These are phyloP conservation scores for Arctocebus calabarensis DNA, from an alignment of 2,797 vertebrate genomes.

Conservation along the genomic window DNA sequence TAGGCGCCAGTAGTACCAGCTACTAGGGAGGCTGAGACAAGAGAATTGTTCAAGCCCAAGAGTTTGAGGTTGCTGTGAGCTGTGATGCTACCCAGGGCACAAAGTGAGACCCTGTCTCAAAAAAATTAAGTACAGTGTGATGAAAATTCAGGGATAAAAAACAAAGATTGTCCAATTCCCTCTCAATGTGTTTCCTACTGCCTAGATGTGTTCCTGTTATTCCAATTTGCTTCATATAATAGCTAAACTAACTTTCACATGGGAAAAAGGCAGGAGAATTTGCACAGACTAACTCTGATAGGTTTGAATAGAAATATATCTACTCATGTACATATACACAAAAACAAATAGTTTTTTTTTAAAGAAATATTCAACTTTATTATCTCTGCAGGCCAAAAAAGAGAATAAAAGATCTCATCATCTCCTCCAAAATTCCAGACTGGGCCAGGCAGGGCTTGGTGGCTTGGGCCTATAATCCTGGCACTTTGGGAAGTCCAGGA, in stretches of 20 bases:
- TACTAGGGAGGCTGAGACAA: too few species aligned
- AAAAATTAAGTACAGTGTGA: neutral
- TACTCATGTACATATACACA: neutral
- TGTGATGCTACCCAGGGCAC: too few species aligned
- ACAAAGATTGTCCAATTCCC: neutral
- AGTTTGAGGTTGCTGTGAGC: too few species aligned
- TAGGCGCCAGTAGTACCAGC: too few species aligned
- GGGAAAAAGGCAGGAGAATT: neutral
- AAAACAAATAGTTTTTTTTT: neutral
- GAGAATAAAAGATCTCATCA: neutral
- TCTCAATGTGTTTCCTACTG: conserved; percentile 3
- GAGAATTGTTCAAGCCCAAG: too few species aligned
- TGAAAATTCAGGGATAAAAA: conserved; percentile 7
- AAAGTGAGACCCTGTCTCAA: too few species aligned
- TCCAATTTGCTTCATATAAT: neutral
- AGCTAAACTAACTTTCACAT: neutral
- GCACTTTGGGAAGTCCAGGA: neutral
- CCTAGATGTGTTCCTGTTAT: neutral
- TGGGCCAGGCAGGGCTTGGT: too few species aligned
- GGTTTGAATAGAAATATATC: neutral
- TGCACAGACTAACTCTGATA: neutral
- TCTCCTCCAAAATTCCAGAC: conserved; percentile 17
- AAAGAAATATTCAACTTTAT: neutral
- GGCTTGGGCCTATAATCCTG: neutral
- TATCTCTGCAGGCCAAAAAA: neutral